Evolutionary conservation across 2,888 invertebrate genomes (phyloP), one percentile per base, ranked within the genome.

Genomic region (Erebia aethiops): DNA sequence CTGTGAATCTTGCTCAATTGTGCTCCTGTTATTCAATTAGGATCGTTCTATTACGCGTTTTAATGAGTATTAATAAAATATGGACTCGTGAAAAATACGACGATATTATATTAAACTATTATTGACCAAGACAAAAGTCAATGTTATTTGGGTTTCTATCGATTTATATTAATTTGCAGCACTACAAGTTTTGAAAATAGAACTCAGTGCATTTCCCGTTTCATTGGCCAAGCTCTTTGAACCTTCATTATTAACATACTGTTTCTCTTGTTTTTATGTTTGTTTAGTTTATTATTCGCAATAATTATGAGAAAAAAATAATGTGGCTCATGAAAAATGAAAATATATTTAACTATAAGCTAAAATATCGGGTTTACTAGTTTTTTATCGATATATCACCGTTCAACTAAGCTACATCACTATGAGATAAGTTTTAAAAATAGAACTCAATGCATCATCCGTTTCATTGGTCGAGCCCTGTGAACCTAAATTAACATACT

Each of bases 401-500:
- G 64, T 13, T 49, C 14, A 51, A 16, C 13, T 43, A 11, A 46
- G 46, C 26, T 2, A 64, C 73, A 71, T 70, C 74, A 71, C 74
- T 74, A 69, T 21, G 5, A 26, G 16, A 69, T 21, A 8, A 43
- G 16, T 56, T 65, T 71, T 64, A 67, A 73, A 73, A 71, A 71
- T 74, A 70, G 73, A 71, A 71, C 57, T 41, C 62, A 62, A 65
- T 57, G 43, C 56, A 64, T 64, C 72, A 46, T 16, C 49, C 60
- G 51, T 21, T 61, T 52, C 58, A 62, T 68, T 68, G 61, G 60
- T 52, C 61, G 63, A 46, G 71, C 71, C 72, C 71, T 73, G 62
- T 72, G 67, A 66, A 72, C 67, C 51, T 67, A 69, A 74, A 75
- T 74, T 71, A 79, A 74, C 75, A 71, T 76, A 76, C 74, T 77